phyloP scores from a whole-genome alignment of 2,113 vertebrate genomes.

The Tylochromis polylepis region DNA sequence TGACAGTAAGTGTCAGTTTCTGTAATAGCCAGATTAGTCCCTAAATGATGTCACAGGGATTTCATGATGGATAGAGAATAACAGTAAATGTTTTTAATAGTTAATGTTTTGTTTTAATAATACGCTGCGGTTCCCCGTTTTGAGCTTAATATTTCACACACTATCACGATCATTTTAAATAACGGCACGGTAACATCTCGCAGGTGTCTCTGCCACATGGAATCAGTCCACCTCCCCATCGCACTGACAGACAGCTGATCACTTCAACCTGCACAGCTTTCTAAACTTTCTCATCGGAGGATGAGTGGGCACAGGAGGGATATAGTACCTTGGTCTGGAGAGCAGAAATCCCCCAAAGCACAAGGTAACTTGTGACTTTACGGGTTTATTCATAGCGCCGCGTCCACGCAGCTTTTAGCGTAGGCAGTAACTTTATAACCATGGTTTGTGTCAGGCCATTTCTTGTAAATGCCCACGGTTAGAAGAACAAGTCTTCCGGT shows the following conservation, averaged over 20 bases:
- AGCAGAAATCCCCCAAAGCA: constrained; percentile 50
- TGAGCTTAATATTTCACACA: background rate
- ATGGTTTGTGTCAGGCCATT: constrained; percentile 59
- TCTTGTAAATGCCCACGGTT: constrained; percentile 83
- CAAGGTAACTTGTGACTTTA: constrained; percentile 54
- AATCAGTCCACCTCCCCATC: background rate
- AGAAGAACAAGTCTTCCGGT: constrained; percentile 64
- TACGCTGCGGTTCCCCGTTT: background rate
- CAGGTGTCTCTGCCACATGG: background rate
- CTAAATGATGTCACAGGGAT: background rate
- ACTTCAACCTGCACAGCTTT: background rate
- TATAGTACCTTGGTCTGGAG: background rate
- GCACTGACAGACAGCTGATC: background rate
- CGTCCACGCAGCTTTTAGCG: background rate
- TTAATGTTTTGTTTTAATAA: background rate
- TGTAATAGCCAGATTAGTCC: background rate
- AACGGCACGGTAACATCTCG: background rate
- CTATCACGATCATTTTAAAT: background rate
- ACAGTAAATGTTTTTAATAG: background rate
- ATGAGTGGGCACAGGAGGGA: background rate
- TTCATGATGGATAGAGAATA: background rate
- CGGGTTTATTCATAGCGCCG: background rate
- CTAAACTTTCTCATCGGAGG: background rate
- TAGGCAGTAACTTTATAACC: constrained; percentile 43
- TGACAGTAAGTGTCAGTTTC: background rate